These are phyloP conservation scores for Aethes cnicana DNA, from an alignment of 2,888 invertebrate genomes.

Conservation along the genomic window DNA sequence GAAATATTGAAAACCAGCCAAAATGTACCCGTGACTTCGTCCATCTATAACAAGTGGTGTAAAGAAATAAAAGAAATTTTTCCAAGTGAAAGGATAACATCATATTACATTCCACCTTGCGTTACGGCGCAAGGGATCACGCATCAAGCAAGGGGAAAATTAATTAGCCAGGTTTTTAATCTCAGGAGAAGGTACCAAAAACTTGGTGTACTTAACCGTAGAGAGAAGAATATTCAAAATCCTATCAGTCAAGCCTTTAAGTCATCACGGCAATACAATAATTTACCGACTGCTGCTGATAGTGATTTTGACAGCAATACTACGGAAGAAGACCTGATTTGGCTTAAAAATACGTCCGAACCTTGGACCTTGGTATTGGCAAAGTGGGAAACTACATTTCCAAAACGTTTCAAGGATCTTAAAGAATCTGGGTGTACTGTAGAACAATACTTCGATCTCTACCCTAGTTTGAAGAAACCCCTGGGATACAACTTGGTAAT, in stretches of 20 bases:
- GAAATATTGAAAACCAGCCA: background rate
- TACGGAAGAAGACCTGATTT: background rate
- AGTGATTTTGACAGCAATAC: background rate
- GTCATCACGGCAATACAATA: background rate
- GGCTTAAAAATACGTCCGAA: background rate
- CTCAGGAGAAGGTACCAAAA: background rate
- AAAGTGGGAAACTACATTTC: background rate
- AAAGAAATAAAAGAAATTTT: background rate
- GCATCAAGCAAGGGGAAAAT: background rate
- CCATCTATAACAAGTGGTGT: background rate
- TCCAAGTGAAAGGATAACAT: background rate
- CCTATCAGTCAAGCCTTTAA: background rate
- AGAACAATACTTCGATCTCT: background rate
- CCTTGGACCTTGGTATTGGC: background rate
- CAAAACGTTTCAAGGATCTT: background rate
- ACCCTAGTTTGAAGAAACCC: background rate
- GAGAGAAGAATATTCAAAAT: background rate
- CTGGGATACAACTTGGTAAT: conserved; percentile 1
- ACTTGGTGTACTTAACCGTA: background rate
- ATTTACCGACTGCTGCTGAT: background rate
- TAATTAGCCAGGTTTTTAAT: background rate
- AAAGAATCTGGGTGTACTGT: background rate
- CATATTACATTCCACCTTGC: background rate
- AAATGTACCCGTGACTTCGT: background rate
- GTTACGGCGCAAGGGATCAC: background rate